These are phyloP conservation scores for Phymatocera aterrima DNA, from an alignment of 2,888 invertebrate species.

Conservation along the genomic window DNA sequence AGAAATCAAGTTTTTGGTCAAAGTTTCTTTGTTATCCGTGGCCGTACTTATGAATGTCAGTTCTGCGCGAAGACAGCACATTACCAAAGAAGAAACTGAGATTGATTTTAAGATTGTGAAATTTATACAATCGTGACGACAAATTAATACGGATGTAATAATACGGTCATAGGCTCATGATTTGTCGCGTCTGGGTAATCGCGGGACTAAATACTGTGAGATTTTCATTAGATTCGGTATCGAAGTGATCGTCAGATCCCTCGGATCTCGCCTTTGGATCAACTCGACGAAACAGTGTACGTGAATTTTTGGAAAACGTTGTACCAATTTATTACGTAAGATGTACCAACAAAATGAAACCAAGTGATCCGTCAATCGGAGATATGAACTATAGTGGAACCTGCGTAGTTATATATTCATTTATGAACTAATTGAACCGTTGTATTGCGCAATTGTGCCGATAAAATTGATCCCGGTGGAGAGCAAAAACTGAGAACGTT, in stretches of 20 bases:
- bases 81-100: not conserved
- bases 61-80: not conserved
- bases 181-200: not conserved
- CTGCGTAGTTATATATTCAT: too few species aligned
- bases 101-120: slow-evolving; percentile 9
- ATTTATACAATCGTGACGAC: not conserved
- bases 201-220: not conserved
- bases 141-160: slow-evolving; percentile 10
- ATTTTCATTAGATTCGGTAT: not conserved
- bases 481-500: too few species aligned
- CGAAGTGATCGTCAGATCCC: not conserved
- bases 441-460: too few species aligned
- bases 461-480: too few species aligned
- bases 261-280: not conserved
- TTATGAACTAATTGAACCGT: too few species aligned
- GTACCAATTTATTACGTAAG: not conserved
- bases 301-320: not conserved
- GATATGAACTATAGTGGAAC: too few species aligned
- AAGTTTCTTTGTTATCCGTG: not conserved
- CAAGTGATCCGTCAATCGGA: not conserved
- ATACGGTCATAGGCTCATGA: not conserved
- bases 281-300: not conserved
- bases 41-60: not conserved
- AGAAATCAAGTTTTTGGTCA: not conserved
- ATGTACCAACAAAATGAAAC: slow-evolving; percentile 21